These are phyloP conservation scores for Clostera curtula DNA, from an alignment of 2,888 invertebrate species.

Conservation along the genomic window DNA sequence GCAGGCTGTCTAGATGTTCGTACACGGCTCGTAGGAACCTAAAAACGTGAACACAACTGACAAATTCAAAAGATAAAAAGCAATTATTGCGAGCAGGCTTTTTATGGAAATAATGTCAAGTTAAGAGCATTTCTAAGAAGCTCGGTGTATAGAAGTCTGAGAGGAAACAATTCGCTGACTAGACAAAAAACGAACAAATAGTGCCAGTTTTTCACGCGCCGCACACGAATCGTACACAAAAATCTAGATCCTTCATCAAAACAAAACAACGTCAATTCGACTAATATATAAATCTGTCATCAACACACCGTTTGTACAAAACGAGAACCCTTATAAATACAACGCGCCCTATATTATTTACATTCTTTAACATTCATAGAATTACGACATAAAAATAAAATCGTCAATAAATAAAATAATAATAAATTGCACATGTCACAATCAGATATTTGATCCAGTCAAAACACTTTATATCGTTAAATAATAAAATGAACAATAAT, in stretches of 20 bases:
- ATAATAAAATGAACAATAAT: conserved; percentile 42
- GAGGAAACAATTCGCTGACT: too few species aligned
- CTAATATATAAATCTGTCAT: conserved; percentile 28
- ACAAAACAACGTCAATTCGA: conserved; percentile 25
- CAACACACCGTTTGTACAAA: conserved; percentile 45
- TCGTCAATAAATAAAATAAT: conserved; percentile 33
- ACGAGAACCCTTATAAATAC: conserved; percentile 44
- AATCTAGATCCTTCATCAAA: too few species aligned
- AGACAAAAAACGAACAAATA: too few species aligned
- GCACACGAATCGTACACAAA: too few species aligned
- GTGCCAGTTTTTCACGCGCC: too few species aligned
- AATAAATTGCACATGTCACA: conserved; percentile 58
- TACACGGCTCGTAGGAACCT: conserved; percentile 7
- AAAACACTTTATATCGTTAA: conserved; percentile 46
- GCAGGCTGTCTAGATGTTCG: conserved; percentile 15
- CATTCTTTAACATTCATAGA: conserved; percentile 34
- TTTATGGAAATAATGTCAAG: too few species aligned
- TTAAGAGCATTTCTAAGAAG: too few species aligned
- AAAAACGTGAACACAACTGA: too few species aligned
- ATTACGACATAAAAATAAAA: conserved; percentile 20
- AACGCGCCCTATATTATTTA: conserved; percentile 42
- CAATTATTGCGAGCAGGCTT: too few species aligned
- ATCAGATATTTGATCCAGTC: conserved; percentile 71
- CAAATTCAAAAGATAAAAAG: too few species aligned
- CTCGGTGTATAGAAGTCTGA: too few species aligned